phyloP scores from a whole-genome alignment of 2,797 vertebrate genomes.

The Staurois parvus region DNA sequence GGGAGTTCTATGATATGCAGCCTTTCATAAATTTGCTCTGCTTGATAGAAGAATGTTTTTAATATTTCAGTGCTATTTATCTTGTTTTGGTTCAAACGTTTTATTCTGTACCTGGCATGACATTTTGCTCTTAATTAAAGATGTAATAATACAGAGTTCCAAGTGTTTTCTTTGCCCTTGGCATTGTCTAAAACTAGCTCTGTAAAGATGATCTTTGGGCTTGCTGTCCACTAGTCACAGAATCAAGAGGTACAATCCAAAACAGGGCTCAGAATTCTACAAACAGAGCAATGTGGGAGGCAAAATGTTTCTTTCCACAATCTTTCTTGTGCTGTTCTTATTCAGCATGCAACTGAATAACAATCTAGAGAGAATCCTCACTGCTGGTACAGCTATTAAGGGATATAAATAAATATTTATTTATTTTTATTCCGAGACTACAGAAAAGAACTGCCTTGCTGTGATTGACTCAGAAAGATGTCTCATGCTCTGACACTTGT shows the following conservation, averaged over 20 bases:
- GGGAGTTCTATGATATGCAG: no score
- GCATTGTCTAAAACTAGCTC: neutral
- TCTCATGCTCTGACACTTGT: slow-evolving; percentile 54
- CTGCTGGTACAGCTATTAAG: neutral
- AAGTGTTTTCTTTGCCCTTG: no score
- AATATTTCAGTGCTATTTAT: no score
- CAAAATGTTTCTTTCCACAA: neutral
- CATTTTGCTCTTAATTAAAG: no score
- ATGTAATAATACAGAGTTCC: no score
- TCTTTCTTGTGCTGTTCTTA: neutral
- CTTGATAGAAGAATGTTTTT: no score
- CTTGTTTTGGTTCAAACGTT: no score
- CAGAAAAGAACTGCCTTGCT: neutral
- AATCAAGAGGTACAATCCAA: neutral
- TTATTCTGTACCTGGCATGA: no score
- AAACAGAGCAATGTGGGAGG: neutral
- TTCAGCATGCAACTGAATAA: neutral
- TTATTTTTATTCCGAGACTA: slow-evolving; percentile 5
- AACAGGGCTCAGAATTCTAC: neutral
- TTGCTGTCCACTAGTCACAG: neutral
- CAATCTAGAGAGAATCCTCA: neutral
- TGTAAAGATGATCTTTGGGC: neutral
- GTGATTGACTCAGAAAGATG: slow-evolving; percentile 46
- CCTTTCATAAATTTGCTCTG: no score
- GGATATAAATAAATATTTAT: slow-evolving; percentile 1